Base-by-base conservation (phyloP, 2,113 vertebrate genomes). In the Chlorocebus sabaeus region DNA sequence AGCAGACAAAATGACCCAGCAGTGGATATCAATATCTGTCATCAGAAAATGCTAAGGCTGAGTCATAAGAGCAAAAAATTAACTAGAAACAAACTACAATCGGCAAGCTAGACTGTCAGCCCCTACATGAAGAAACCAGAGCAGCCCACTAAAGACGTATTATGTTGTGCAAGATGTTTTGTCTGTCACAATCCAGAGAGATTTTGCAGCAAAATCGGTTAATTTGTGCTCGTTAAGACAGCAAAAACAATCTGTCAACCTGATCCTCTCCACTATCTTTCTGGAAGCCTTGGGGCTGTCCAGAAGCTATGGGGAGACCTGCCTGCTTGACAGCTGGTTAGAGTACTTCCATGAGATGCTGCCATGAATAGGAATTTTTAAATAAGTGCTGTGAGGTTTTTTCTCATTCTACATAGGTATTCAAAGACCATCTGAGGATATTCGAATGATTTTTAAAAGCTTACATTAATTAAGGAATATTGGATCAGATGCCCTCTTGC, bases 201-300 rank as follows among this genome's bases (percentile, higher is more conserved):
- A 5, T 84, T 96, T 97, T 96, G 57, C 40, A 48, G 76, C 35
- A 92, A 95, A 95, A 87, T 93, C 50, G 84, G 92, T 97, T 97
- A 76, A 95, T 95, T 91, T 95, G 83, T 93, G 80, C 92, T 98
- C 70, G 0, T 97, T 96, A 97, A 96, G 72, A 97, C n/a, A 95
- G 87, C 83, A 95, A 94, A 97, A 97, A 95, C 96, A 96, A 78
- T 95, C 90, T 97, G 93, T 95, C 94, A 97, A 35, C 43, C 75
- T 43, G 70, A 94, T 50, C 94, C 94, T 83, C 93, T 85, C 64
- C 38, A 25, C 80, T 70, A 38, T 78, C 70, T 25, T 84, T 79
- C 84, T 78, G 30, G 50, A 70, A 95, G 90, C 90, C 70, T 88
- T 32, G 48, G 59, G 59, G 90, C 90, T 93, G 14, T 93, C 83